Base-by-base conservation (phyloP, 35 echinoderm and acorn worm species). In the Acanthaster planci region DNA sequence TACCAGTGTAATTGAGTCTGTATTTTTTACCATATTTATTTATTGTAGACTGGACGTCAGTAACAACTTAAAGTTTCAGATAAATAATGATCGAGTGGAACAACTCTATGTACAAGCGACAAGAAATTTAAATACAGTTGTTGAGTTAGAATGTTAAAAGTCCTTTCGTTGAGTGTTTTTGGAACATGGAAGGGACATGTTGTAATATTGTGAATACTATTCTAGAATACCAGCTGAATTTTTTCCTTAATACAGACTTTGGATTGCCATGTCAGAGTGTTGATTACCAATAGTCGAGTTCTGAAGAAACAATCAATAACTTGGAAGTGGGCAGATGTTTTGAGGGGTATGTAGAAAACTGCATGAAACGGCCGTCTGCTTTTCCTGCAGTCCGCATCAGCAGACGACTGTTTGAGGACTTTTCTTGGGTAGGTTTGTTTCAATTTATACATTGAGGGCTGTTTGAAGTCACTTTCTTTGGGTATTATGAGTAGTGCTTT, bases 21-120 rank as follows among this genome's bases (percentile, higher is more conserved):
- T 72, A 72, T 72, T 72, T 47, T 72, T 72, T 72, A 72, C 64
- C 29, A 34, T 72, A 72, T 72, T 72, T 72, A 72, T 72, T 72
- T 72, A 72, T 72, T 72, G 64, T 72, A 72, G 64, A 72, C 64
- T 12, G 64, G 64, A 72, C 42, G 12, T 47, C 42, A 47, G 34
- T 72, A 72, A 72, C 64, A 72, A 72, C 22, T 30, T 67, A 27
- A 29, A 19, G 34, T 34, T 72, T 21, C 64, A 72, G 64, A 72
- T 72, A 72, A 72, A 72, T 72, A 72, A 26, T 72, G 64, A 72
- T 72, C 23, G 64, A 72, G 26, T 72, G 64, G 34, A 72, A 72
- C 64, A 72, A 72, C 64, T 72, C 64, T 72, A 72, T 34, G 34
- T 72, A 72, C 34, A 72, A 26, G 34, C 34, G 14, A 72, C 64